A percentile compares a stretch with the other conserved stretches of the same genome.
Conservation (phyloP, 1,140 invertebrate genomes). For the Drosophila pseudoobscura region DNA sequence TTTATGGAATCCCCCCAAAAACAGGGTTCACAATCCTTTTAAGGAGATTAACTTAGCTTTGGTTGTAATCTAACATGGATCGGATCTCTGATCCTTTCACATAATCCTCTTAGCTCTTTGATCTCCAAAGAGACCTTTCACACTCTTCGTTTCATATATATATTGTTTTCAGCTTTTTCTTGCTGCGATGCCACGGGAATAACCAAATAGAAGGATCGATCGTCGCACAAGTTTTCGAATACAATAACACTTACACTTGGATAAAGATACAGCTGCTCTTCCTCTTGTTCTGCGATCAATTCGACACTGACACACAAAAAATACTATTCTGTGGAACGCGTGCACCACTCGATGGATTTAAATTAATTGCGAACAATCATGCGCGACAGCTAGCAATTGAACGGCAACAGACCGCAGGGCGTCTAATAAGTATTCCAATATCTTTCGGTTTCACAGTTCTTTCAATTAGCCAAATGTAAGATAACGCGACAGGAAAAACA, state of each 20-base stretch:
- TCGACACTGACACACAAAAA: conserved; percentile 56
- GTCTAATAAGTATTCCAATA: conserved; percentile 2
- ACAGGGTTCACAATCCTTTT: too few species aligned
- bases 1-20: too few species aligned
- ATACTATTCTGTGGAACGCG: conserved; percentile 3
- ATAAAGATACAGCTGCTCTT: not conserved
- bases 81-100: too few species aligned
- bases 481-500: conserved; percentile 17
- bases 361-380: conserved; percentile 45
- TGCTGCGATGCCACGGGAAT: too few species aligned
- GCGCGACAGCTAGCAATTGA: conserved; percentile 34
- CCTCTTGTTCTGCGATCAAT: conserved; percentile 16
- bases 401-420: conserved; percentile 6
- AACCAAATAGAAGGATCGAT: too few species aligned
- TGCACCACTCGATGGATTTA: conserved; percentile 22
- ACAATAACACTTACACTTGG: too few species aligned
- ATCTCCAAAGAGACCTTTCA: too few species aligned
- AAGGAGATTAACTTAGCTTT: too few species aligned
- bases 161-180: too few species aligned
- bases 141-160: too few species aligned
- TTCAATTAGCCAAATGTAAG: conserved; percentile 37
- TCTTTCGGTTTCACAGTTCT: conserved; percentile 9
- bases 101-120: too few species aligned
- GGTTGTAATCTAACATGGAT: too few species aligned
- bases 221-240: not conserved